Evolutionary conservation across 2,797 vertebrate species (phyloP).

Genomic region (Chelon auratus): DNA sequence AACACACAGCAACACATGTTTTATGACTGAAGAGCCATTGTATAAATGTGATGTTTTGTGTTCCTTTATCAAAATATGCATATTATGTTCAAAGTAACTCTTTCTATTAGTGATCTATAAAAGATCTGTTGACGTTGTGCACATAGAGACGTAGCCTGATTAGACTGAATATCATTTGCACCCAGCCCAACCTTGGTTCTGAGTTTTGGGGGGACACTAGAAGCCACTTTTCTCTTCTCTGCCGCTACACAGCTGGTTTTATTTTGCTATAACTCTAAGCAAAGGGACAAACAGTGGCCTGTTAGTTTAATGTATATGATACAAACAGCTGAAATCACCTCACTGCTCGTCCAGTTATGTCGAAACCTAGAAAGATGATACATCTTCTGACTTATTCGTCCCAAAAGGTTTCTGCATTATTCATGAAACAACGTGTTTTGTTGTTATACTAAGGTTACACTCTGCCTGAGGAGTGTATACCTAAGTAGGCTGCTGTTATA

Average conservation of each 20-base stretch:
- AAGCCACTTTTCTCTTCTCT: background rate
- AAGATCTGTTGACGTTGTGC: no score
- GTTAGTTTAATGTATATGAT: background rate
- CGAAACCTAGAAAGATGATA: slow-evolving; percentile 44
- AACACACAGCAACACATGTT: background rate
- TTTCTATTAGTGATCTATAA: no score
- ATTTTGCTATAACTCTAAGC: background rate
- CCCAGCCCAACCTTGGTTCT: background rate
- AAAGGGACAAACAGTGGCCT: background rate
- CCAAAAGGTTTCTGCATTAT: slow-evolving; percentile 62
- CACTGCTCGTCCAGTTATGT: slow-evolving; percentile 27
- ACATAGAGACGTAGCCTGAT: background rate
- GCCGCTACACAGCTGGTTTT: background rate
- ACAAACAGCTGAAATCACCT: slow-evolving; percentile 10
- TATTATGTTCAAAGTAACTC: no score
- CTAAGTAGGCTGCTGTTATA: slow-evolving; percentile 39
- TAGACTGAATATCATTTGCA: background rate
- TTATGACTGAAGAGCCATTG: background rate
- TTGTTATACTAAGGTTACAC: slow-evolving; percentile 65
- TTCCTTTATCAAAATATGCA: no score
- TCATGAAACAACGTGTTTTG: slow-evolving; percentile 64
- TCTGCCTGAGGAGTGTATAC: slow-evolving; percentile 63
- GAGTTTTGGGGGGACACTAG: background rate
- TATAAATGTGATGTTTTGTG: no score
- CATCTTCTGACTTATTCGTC: slow-evolving; percentile 48